A percentile compares a stretch with the other conserved stretches of the same genome.
These are phyloP conservation scores for Entomobrya multifasciata DNA, from an alignment of 2,888 invertebrate genomes.

Conservation along the genomic window DNA sequence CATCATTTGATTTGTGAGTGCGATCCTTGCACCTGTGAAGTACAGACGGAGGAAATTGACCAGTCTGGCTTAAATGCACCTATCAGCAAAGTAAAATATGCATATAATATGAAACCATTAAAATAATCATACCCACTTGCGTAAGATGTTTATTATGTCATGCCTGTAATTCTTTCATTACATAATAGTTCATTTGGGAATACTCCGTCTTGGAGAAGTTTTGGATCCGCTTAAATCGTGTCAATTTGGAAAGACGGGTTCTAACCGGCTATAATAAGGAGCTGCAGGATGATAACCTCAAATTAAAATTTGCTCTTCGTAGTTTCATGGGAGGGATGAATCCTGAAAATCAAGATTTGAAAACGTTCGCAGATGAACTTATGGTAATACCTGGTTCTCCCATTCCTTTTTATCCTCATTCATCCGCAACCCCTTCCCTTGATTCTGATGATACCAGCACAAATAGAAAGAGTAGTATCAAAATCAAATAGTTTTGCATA, in stretches of 20 bases:
- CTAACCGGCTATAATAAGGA: conserved; percentile 67
- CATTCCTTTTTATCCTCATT: conserved; percentile 56
- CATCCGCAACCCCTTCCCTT: conserved; percentile 50
- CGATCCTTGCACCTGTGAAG: conserved; percentile 74
- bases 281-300: conserved; percentile 74
- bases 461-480: not conserved
- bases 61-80: conserved; percentile 58
- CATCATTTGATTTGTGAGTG: conserved; percentile 75
- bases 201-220: conserved; percentile 78
- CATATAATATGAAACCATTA: too few species aligned
- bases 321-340: conserved; percentile 79
- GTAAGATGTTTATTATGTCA: too few species aligned
- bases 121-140: not conserved
- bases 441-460: conserved; percentile 46
- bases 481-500: not conserved
- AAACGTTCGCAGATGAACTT: conserved; percentile 64
- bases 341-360: conserved; percentile 72
- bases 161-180: not conserved
- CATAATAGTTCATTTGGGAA: conserved; percentile 75
- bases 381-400: conserved; percentile 73
- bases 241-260: conserved; percentile 73
- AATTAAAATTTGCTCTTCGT: conserved; percentile 74
- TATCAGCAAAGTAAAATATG: conserved; percentile 56
- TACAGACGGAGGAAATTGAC: conserved; percentile 60
- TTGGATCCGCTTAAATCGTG: conserved; percentile 78